Percentiles rank a stretch among this genome's conserved stretches.
phyloP scores from a whole-genome alignment of 2,113 vertebrate species.

The Ailuropoda melanoleuca region DNA sequence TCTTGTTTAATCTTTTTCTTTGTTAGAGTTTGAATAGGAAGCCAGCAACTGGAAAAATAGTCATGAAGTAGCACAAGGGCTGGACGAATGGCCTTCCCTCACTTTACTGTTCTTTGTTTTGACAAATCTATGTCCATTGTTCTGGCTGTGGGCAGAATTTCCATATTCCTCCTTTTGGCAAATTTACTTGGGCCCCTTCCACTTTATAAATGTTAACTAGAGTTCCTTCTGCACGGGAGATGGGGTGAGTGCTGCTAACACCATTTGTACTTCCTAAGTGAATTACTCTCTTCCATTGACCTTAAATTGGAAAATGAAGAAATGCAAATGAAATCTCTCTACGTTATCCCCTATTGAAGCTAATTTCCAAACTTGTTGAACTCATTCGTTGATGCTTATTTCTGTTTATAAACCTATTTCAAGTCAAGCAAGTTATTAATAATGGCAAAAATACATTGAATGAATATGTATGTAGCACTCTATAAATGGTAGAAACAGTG shows the following conservation, averaged over 20 bases:
- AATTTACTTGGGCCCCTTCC: constrained; percentile 52
- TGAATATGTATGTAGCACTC: neutral
- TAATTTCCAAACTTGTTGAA: neutral
- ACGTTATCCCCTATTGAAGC: neutral
- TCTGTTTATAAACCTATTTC: constrained; percentile 10
- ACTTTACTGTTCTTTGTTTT: constrained; percentile 74
- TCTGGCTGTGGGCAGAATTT: constrained; percentile 66
- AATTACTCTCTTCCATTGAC: neutral
- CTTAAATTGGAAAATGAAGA: constrained; percentile 14
- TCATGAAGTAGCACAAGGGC: constrained; percentile 37
- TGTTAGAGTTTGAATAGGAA: constrained; percentile 67
- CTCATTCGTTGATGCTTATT: neutral
- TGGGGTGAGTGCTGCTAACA: neutral
- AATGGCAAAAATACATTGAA: neutral
- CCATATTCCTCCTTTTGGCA: constrained; percentile 63
- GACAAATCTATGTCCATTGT: constrained; percentile 74
- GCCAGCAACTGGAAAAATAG: constrained; percentile 54
- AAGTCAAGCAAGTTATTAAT: neutral
- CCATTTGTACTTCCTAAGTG: neutral
- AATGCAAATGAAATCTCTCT: neutral
- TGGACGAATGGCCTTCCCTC: constrained; percentile 47
- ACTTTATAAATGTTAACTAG: constrained; percentile 34
- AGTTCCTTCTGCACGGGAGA: neutral
- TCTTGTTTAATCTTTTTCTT: constrained; percentile 60
- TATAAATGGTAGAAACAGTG: neutral